Evolutionary conservation across 2,888 invertebrate genomes (phyloP), one percentile per base, ranked within the genome.

Genomic region (Himalopsyche anomala): DNA sequence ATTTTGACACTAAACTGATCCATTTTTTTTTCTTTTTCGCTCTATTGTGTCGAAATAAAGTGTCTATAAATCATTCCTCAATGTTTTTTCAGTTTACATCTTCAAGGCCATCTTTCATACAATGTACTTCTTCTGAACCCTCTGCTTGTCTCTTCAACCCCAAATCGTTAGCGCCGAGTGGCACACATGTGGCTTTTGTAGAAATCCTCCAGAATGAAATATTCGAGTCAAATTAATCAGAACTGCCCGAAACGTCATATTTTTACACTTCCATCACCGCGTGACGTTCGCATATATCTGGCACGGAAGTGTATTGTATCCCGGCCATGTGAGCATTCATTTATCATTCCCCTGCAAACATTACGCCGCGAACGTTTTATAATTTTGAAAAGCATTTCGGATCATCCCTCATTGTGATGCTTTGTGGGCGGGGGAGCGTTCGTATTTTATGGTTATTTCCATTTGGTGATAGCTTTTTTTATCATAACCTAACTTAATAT

Each of bases 341-440:
- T 87, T 85, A 86, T 87, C 87, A 87, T 87, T 83, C 80, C 62
- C 83, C 40, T 38, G 62, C 83, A 36, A 17, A 82, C 82, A 55
- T 38, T 82, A 56, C 19, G 86, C 80, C 40, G 81, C 42, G 86
- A 87, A 80, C 86, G 86, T 87, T 87, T 87, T 87, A 87, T 87
- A 87, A 87, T 87, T 87, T 86, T 86, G 85, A 87, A 85, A 87
- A 86, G 84, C 87, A 86, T 86, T 87, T 87, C 79, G 87, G 85
- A 87, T 86, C 87, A 86, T 86, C 87, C 85, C 83, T 87, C 87
- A 87, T 86, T 86, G 86, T 86, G 82, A 74, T 74, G 74, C 74
- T 36, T 36, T 74, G 36, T 74, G 74, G 74, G 74, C 74, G 74
- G 74, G 36, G 69, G 36, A 38, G 28, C 36, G 74, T 74, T 74